A percentile compares a stretch with the other conserved stretches of the same genome.
phyloP scores from a whole-genome alignment of 1,140 invertebrate genomes.

The Drosophila melanogaster region DNA sequence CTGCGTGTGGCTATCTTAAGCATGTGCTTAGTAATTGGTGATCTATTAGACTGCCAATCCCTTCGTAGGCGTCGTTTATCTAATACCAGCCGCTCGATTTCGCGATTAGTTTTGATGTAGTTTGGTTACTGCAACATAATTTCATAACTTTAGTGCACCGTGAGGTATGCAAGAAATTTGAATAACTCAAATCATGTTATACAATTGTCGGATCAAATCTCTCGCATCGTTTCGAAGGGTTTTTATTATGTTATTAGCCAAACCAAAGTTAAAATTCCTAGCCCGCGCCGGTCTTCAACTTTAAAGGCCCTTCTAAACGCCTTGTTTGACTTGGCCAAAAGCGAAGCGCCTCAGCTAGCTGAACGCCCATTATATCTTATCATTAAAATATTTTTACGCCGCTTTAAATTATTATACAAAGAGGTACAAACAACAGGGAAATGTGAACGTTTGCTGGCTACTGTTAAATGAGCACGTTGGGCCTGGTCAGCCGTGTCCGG shows the following conservation, averaged over 20 bases:
- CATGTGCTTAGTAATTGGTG: too few relatives aligned
- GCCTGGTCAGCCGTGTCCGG: slow-evolving; percentile 59
- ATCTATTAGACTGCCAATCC: too few relatives aligned
- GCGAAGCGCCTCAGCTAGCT: slow-evolving; percentile 19
- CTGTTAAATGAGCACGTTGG: slow-evolving; percentile 82
- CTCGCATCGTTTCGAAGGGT: not conserved
- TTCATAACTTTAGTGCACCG: not conserved
- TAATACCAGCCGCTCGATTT: too few relatives aligned
- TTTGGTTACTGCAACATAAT: not conserved
- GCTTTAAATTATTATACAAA: slow-evolving; percentile 78
- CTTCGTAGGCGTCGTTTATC: too few relatives aligned
- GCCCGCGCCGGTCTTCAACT: slow-evolving; percentile 7
- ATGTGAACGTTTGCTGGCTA: slow-evolving; percentile 67
- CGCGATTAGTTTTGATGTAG: too few relatives aligned
- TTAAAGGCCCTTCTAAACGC: slow-evolving; percentile 16
- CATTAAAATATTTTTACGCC: slow-evolving; percentile 80
- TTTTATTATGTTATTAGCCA: not conserved
- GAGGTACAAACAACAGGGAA: slow-evolving; percentile 53
- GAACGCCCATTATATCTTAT: slow-evolving; percentile 60
- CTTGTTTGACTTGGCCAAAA: slow-evolving; percentile 34
- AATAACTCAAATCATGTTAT: not conserved
- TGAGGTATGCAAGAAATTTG: not conserved
- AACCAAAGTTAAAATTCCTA: slow-evolving; percentile 11
- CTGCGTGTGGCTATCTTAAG: too few relatives aligned
- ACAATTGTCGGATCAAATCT: not conserved